Evolutionary conservation across 2,888 invertebrate species (phyloP).

Genomic region (Lordiphosa fenestrarum): DNA sequence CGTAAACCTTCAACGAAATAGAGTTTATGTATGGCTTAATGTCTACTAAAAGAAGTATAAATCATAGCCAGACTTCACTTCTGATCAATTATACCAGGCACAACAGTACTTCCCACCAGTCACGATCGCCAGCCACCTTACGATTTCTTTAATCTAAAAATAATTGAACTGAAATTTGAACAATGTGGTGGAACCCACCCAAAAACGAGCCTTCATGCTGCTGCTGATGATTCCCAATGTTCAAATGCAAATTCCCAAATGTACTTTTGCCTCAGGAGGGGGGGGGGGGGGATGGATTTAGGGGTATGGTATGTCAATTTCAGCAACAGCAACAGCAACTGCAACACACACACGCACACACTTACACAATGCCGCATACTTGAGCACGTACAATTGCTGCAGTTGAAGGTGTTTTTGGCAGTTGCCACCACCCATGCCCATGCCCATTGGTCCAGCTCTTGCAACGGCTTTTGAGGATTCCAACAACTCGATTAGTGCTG

Average conservation of each 20-base stretch:
- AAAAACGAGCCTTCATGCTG: neutral
- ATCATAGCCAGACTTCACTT: too few species aligned
- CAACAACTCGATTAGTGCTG: slow-evolving; percentile 44
- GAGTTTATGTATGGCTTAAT: too few species aligned
- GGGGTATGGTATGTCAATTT: slow-evolving; percentile 49
- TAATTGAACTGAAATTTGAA: too few species aligned
- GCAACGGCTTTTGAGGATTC: neutral
- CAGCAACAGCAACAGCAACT: slow-evolving; percentile 42
- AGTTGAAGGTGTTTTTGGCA: slow-evolving; percentile 24
- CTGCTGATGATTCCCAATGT: slow-evolving; percentile 23
- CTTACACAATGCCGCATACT: slow-evolving; percentile 45
- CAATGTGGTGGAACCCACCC: neutral
- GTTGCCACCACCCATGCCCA: slow-evolving; percentile 22
- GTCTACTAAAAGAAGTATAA: too few species aligned
- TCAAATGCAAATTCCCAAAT: slow-evolving; percentile 60
- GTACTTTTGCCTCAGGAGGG: slow-evolving; percentile 52
- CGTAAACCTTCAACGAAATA: too few species aligned
- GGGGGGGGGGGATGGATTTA: slow-evolving; percentile 8
- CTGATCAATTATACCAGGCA: too few species aligned
- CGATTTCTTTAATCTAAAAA: too few species aligned
- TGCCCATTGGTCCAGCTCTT: slow-evolving; percentile 6
- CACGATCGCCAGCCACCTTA: too few species aligned
- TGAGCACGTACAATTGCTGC: slow-evolving; percentile 59
- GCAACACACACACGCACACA: slow-evolving; percentile 12
- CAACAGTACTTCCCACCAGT: too few species aligned